A percentile compares a stretch with the other conserved stretches of the same genome.
These are phyloP conservation scores for Elysia crispata DNA, from an alignment of 2,888 invertebrate species.

Conservation along the genomic window DNA sequence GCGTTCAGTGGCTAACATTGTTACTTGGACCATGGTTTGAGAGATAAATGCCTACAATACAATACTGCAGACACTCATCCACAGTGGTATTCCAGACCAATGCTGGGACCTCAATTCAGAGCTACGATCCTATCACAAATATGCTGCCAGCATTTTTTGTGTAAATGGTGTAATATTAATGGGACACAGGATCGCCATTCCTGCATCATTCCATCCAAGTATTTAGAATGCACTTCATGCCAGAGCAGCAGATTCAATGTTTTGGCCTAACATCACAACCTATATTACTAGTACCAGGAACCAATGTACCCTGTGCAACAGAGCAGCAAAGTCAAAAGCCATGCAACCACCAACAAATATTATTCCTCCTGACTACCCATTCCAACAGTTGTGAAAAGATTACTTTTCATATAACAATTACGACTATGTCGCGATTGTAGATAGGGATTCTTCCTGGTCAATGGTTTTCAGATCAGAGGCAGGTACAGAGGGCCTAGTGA, in stretches of 20 bases:
- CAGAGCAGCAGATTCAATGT: constrained; percentile 59
- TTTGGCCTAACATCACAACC: constrained; percentile 54
- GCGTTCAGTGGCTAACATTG: constrained; percentile 23
- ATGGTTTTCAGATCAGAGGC: constrained; percentile 42
- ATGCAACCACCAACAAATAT: constrained; percentile 53
- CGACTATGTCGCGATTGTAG: constrained; percentile 57
- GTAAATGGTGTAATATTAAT: constrained; percentile 56
- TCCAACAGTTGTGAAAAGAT: constrained; percentile 34
- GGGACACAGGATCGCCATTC: constrained; percentile 59
- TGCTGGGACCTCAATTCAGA: neutral
- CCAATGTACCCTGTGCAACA: constrained; percentile 51
- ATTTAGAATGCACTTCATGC: constrained; percentile 54
- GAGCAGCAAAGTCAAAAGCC: constrained; percentile 56
- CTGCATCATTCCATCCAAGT: constrained; percentile 53
- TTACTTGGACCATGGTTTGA: constrained; percentile 51
- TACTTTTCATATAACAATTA: constrained; percentile 47
- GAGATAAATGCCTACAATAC: constrained; percentile 44
- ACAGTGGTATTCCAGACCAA: constrained; percentile 43
- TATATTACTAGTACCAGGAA: constrained; percentile 21
- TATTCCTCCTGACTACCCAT: constrained; percentile 53
- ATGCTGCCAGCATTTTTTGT: constrained; percentile 41
- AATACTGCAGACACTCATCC: constrained; percentile 37
- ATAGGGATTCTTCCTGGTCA: constrained; percentile 59
- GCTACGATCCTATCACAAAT: constrained; percentile 39
- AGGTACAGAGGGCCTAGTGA: constrained; percentile 51